phyloP scores from a whole-genome alignment of 2,113 vertebrate species.

The Oriolus oriolus region DNA sequence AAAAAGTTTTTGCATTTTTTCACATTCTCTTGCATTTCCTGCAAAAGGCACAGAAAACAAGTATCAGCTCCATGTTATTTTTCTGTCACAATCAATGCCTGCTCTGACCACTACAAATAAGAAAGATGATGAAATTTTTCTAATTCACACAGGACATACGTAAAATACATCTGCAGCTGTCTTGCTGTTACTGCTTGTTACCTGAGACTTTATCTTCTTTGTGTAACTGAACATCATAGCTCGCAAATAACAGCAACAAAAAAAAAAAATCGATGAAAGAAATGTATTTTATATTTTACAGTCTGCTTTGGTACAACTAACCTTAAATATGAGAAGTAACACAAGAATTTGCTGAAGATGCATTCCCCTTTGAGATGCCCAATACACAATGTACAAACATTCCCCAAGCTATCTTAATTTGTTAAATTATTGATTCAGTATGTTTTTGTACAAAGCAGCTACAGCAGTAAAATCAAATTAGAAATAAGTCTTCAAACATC shows the following conservation, averaged over 20 bases:
- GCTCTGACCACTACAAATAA: not conserved
- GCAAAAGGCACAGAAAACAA: not conserved
- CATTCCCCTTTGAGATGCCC: not conserved
- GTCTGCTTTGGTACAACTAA: not conserved
- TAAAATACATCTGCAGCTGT: not conserved
- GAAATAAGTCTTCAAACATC: not conserved
- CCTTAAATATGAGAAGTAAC: not conserved
- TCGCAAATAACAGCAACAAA: not conserved
- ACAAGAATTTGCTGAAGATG: not conserved
- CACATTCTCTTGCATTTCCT: conserved; percentile 92
- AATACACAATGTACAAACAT: fast-evolving
- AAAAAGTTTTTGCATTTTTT: conserved; percentile 91
- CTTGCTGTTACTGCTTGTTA: not conserved
- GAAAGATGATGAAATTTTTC: not conserved
- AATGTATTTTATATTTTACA: not conserved
- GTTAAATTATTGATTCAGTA: not conserved
- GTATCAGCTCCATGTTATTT: not conserved
- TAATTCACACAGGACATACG: not conserved
- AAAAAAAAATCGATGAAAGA: not conserved
- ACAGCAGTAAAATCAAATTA: not conserved
- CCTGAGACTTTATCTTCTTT: not conserved
- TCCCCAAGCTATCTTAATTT: not conserved
- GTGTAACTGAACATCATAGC: not conserved
- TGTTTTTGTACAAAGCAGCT: not conserved
- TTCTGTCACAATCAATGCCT: not conserved